Evolutionary conservation across 2,113 vertebrate genomes (phyloP), one percentile per base, ranked within the genome.

Genomic region (Tiliqua scincoides): DNA sequence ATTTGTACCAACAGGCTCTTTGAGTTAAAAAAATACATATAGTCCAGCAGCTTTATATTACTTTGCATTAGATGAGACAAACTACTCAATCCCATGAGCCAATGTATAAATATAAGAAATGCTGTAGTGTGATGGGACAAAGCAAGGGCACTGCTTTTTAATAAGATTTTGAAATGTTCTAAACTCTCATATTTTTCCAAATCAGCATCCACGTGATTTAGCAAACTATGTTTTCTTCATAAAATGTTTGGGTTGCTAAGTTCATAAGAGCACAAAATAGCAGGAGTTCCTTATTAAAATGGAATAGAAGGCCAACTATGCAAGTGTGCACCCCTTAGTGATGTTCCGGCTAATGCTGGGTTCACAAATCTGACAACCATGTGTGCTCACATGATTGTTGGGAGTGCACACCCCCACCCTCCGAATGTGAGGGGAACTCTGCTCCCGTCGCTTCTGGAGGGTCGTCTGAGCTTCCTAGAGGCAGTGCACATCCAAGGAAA

Each of bases 1-100:
- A 85, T 89, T 89, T 87, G 52, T 84, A 93, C 72, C 81, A 92
- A 90, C 15, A 70, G 70, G 48, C 82, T 91, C 74, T 94, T 74
- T 77, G 63, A 90, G 61, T 94, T 94, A 89, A 87, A 93, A 89
- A 93, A 86, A 71, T 77, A 37, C 23, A 25, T 76, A 91, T 82
- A n/a, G n/a, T 87, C 87, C 72, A 89, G 82, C 63, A 85, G 90
- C 75, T 92, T 90, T 91, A 76, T 12, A 89, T 40, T 9, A 79
- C 85, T 93, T 94, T 92, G 35, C 87, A 94, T 91, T 92, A 93
- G 84, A 52, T 88, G 20, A 94, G 89, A 94, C 88, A 94, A 94
- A 91, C 82, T 6, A 7, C 82, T 95, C 92, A 93, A 93, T 93
- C 88, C 86, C 89, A 87, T 43, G 71, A 94, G 86, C 74, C 85